These are phyloP conservation scores for Episyrphus balteatus DNA, from an alignment of 1,140 invertebrate genomes.

Conservation along the genomic window DNA sequence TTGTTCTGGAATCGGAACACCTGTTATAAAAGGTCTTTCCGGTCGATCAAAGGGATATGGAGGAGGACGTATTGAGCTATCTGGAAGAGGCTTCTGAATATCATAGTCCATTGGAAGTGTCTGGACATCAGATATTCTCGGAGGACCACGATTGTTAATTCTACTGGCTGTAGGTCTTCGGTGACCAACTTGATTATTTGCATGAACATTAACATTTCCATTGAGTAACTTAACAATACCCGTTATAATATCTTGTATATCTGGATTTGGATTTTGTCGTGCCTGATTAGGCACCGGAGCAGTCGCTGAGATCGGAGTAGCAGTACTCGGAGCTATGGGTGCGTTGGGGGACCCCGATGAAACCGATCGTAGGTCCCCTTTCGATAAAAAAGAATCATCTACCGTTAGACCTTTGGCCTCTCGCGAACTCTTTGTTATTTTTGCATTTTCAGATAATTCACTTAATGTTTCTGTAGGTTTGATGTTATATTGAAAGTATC, in stretches of 20 bases:
- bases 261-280: constrained; percentile 46
- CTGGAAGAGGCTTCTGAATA: constrained; percentile 39
- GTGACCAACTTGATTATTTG: constrained; percentile 48
- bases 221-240: constrained; percentile 81
- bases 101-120: constrained; percentile 58
- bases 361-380: constrained; percentile 34
- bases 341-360: constrained; percentile 35
- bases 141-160: constrained; percentile 82
- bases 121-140: constrained; percentile 63
- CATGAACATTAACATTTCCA: constrained; percentile 73
- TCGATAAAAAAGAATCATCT: constrained; percentile 34
- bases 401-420: constrained; percentile 16
- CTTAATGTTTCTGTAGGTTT: constrained; percentile 30
- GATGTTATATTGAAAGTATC: constrained; percentile 34
- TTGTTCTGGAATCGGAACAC: constrained; percentile 62
- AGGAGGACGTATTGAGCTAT: constrained; percentile 29
- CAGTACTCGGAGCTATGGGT: constrained; percentile 21
- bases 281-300: constrained; percentile 24
- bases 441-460: constrained; percentile 10
- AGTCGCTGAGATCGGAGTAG: constrained; percentile 14
- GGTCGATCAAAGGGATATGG: constrained; percentile 53
- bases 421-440: constrained; percentile 17
- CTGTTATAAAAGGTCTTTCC: constrained; percentile 47
- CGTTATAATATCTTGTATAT: constrained; percentile 84
- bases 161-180: constrained; percentile 46